A percentile compares a stretch with the other conserved stretches of the same genome.
Evolutionary conservation across 2,797 vertebrate genomes (phyloP).

Genomic region (Urocyon cinereoargenteus): DNA sequence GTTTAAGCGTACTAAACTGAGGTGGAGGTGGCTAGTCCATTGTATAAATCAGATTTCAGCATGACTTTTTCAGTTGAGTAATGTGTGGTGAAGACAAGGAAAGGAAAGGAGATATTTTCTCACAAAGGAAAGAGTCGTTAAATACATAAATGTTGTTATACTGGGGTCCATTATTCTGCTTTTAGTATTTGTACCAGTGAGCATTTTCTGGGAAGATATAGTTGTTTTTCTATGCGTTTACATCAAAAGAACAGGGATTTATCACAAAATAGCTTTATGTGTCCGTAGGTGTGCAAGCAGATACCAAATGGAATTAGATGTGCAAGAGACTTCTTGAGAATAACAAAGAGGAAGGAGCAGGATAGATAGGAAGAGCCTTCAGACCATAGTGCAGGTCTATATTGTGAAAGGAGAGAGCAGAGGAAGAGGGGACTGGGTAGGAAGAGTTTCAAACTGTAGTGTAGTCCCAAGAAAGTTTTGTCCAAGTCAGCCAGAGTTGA

Average conservation of each 20-base stretch:
- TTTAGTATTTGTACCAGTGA: constrained; percentile 7
- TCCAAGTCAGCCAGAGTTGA: not conserved
- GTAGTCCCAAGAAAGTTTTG: not conserved
- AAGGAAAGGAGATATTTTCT: not conserved
- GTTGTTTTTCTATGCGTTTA: not conserved
- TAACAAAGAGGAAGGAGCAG: not conserved
- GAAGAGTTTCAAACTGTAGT: not conserved
- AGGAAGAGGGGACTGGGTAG: not conserved
- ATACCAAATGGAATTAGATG: not conserved
- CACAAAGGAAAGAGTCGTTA: not conserved
- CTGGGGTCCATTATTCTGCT: not conserved
- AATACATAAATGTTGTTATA: not conserved
- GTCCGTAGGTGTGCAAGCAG: not conserved
- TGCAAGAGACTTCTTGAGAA: not conserved
- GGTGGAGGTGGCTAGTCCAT: not conserved
- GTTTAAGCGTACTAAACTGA: not conserved
- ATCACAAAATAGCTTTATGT: not conserved
- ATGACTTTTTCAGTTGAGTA: not conserved
- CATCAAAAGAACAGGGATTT: not conserved
- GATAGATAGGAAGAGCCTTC: not conserved
- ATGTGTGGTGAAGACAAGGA: not conserved
- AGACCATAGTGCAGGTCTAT: not conserved
- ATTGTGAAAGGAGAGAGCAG: not conserved
- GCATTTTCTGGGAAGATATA: not conserved
- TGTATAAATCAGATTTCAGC: not conserved